Conservation (phyloP, 2,113 vertebrate species). For the Platysteira castanea region DNA sequence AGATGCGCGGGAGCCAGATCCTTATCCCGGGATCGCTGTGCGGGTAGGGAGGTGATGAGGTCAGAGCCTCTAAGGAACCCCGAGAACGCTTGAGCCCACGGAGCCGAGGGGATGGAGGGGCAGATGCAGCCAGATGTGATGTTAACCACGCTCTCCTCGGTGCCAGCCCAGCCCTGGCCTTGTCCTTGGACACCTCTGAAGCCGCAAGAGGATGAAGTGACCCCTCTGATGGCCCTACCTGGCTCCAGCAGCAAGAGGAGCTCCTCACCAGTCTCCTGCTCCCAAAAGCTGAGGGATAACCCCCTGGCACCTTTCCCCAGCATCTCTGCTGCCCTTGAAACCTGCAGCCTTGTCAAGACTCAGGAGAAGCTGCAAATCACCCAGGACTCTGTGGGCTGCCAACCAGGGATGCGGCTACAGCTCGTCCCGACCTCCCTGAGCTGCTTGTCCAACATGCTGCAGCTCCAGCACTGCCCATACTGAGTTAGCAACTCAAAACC, state of each 20-base stretch:
- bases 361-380: not conserved
- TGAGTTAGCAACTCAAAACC: not conserved
- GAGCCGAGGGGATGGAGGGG: not conserved
- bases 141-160: not conserved
- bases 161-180: not conserved
- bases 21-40: not conserved
- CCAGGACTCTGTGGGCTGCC: not conserved
- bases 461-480: not conserved
- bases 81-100: rapidly evolving
- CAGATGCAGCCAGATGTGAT: not conserved
- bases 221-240: not conserved
- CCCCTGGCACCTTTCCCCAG: not conserved
- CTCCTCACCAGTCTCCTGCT: not conserved
- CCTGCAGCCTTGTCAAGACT: not conserved
- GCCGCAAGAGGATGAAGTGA: not conserved
- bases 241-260: not conserved
- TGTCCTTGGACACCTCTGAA: not conserved
- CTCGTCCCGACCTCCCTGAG: not conserved
- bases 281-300: not conserved
- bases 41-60: not conserved
- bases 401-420: not conserved
- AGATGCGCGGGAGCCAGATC: not conserved
- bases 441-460: not conserved
- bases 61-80: not conserved
- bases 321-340: not conserved